Percentiles rank a stretch among this genome's conserved stretches.
phyloP scores from a whole-genome alignment of 1,140 invertebrate genomes.

The Hylaeus anthracinus region DNA sequence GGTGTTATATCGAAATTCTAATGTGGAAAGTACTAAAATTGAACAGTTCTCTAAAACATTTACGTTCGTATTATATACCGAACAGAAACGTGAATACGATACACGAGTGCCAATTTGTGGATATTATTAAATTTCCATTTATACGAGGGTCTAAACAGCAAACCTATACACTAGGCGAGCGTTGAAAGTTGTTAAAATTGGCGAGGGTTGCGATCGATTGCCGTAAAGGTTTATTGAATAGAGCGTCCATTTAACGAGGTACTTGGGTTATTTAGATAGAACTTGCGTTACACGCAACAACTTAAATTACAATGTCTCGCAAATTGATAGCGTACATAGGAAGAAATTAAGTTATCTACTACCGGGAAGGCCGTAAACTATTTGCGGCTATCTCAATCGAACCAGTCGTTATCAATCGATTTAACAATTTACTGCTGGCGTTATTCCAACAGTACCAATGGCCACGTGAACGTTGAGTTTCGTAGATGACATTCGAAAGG shows the following conservation, averaged over 20 bases:
- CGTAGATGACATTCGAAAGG: neutral
- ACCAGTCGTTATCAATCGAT: constrained; percentile 28
- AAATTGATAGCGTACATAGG: constrained; percentile 13
- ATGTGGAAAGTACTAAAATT: no score
- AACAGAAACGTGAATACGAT: neutral
- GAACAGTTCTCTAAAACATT: neutral
- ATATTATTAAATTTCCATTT: constrained; percentile 20
- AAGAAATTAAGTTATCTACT: constrained; percentile 53
- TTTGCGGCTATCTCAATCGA: constrained; percentile 30
- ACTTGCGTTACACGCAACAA: neutral
- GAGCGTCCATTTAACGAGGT: constrained; percentile 28
- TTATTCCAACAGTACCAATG: constrained; percentile 15
- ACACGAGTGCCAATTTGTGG: neutral
- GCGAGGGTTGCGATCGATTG: constrained; percentile 12
- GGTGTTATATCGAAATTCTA: no score
- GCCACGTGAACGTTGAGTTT: neutral
- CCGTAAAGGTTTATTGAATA: constrained; percentile 20
- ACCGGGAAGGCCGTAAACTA: constrained; percentile 5
- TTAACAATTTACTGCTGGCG: constrained; percentile 23
- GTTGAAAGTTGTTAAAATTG: neutral
- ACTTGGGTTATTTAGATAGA: constrained; percentile 31
- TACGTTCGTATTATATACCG: neutral
- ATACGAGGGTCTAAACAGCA: neutral
- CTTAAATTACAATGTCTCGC: constrained; percentile 32
- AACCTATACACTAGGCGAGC: neutral